Base-by-base conservation (phyloP, 2,797 vertebrate genomes). In the Acrocephalus scirpaceus region DNA sequence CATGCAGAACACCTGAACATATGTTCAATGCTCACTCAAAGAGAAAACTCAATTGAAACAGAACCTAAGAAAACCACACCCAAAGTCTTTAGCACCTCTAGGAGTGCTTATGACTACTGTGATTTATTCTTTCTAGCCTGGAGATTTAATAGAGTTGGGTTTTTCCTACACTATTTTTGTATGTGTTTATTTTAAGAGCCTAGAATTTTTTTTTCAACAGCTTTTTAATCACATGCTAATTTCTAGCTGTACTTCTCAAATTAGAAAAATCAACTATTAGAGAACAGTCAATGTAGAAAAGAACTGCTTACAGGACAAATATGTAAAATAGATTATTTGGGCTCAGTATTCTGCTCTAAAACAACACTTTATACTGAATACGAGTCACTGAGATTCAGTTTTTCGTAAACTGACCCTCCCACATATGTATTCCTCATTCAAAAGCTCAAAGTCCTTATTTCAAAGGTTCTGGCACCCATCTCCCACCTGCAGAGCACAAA, bases 161-260 rank as follows among this genome's bases (percentile, higher is more conserved):
- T 92, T 81, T 80, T 75, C 26, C 38, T 77, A 23, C 27, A 67
- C 8, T 79, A 58, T 76, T 93, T 91, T 86, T 82, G 13, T 22
- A 86, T 3, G 9, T 15, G 21, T 60, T 87, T 88, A 91, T 91
- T 96, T 93, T 70, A 86, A 78, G 71, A 95, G 40, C 18, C 77
- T 75, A 56, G 62, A 81, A 90, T 45, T 5, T 29, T 29, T 16
- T 85, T 91, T 87, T 74, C 69, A 94, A 93, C 61, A 64, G 86
- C 57, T 92, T 93, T 83, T 81, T 53, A 95, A 92, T 85, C 70
- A 72, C 44, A 84, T 84, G 66, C 51, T 90, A 84, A 90, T 94
- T 94, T 88, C 45, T 86, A 81, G 32, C n/a, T 78, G 9, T 74
- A 90, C 76, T 90, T 93, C 92, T 93, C 66, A 79, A 86, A 92